These are phyloP conservation scores for Coleophora flavipennella DNA, from an alignment of 2,888 invertebrate genomes.

Conservation along the genomic window DNA sequence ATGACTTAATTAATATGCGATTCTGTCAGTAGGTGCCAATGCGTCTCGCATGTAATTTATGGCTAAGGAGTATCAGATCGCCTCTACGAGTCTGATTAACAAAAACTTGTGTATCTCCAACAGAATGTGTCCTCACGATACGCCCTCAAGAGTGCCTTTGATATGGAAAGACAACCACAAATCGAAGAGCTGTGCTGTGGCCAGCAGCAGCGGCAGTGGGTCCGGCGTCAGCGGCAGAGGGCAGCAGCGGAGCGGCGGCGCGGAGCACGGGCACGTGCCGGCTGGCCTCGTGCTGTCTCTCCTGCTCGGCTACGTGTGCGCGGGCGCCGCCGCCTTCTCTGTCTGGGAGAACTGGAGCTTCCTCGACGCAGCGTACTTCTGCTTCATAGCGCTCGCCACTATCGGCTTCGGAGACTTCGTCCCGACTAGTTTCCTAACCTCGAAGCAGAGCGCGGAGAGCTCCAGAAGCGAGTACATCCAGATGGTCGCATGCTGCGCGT, in stretches of 20 bases:
- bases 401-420: constrained; percentile 87
- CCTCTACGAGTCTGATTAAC: not conserved
- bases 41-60: too few species aligned
- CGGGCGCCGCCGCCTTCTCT: constrained; percentile 84
- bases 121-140: constrained; percentile 77
- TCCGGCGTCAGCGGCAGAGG: constrained; percentile 46
- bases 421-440: constrained; percentile 70
- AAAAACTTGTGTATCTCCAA: not conserved
- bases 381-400: constrained; percentile 87
- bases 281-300: constrained; percentile 75
- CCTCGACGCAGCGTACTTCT: constrained; percentile 87
- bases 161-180: constrained; percentile 73
- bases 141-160: constrained; percentile 83
- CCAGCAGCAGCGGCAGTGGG: constrained; percentile 49
- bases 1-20: too few species aligned
- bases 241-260: constrained; percentile 36
- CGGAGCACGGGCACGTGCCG: constrained; percentile 61
- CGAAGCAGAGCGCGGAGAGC: constrained; percentile 53
- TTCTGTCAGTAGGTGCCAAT: too few species aligned
- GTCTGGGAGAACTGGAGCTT: constrained; percentile 87
- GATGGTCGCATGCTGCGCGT: constrained; percentile 84
- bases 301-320: constrained; percentile 80
- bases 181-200: constrained; percentile 45
- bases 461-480: constrained; percentile 76
- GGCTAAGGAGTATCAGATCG: too few species aligned